Evolutionary conservation across 2,113 vertebrate genomes (phyloP).

Genomic region (Sisor rabdophorus): DNA sequence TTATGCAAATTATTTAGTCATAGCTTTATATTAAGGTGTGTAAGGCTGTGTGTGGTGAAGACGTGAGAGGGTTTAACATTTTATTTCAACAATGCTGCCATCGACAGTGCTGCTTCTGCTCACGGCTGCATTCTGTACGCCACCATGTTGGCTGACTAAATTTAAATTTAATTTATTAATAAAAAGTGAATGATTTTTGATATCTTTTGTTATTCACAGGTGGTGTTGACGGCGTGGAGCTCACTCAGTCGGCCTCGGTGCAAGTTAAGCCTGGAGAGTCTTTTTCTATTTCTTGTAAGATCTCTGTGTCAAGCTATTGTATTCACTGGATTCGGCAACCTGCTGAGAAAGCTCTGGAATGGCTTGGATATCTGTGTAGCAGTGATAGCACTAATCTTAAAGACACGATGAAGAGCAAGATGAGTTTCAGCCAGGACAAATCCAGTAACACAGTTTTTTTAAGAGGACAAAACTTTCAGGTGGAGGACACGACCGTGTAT

Average conservation of each 20-base stretch:
- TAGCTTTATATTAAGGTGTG: not conserved
- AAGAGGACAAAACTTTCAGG: not conserved
- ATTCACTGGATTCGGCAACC: not conserved
- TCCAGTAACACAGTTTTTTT: slow-evolving; percentile 22
- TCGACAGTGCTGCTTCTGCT: not conserved
- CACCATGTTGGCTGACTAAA: not conserved
- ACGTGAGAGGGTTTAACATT: not conserved
- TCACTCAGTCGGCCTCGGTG: slow-evolving; percentile 1
- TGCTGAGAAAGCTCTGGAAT: slow-evolving; percentile 29
- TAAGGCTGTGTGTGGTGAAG: not conserved
- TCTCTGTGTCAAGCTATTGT: not conserved
- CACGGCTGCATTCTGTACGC: slow-evolving; percentile 4
- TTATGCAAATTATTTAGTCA: not conserved
- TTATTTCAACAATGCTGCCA: not conserved
- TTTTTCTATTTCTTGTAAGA: slow-evolving; percentile 21
- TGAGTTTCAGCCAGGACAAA: slow-evolving; percentile 15
- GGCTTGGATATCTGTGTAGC: slow-evolving; percentile 15
- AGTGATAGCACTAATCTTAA: not conserved
- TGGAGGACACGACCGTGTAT: not conserved
- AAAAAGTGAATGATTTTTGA: not conserved
- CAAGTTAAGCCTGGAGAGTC: slow-evolving; percentile 23
- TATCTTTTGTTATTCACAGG: not conserved
- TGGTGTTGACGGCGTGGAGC: not conserved
- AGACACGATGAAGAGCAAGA: not conserved
- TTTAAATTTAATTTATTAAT: not conserved